Base-by-base conservation (phyloP, 2,888 invertebrate genomes). In the Branchellion lobata region DNA sequence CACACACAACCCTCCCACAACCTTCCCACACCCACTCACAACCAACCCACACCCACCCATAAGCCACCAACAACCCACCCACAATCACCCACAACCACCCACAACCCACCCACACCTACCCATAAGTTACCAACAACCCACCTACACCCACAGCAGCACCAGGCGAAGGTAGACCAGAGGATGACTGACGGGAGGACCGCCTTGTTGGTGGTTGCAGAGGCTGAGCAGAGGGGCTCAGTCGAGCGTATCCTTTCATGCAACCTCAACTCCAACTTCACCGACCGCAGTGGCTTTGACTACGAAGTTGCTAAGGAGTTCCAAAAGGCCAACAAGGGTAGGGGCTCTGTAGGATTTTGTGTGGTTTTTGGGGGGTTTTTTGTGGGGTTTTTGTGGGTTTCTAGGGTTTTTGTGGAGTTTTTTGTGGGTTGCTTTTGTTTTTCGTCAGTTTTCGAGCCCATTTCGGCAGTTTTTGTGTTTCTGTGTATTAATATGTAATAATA, bases 111-210 rank as follows among this genome's bases (percentile, higher is more conserved):
- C n/a, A n/a, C n/a, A n/a, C n/a, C n/a, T n/a, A n/a, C n/a, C n/a
- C n/a, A n/a, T n/a, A n/a, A n/a, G n/a, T n/a, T n/a, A n/a, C n/a
- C n/a, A n/a, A n/a, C n/a, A n/a, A n/a, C n/a, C n/a, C n/a, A n/a
- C n/a, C n/a, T n/a, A n/a, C n/a, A n/a, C n/a, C 24, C 27, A 40
- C 65, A 11, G n/a, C 80, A 83, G 82, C 80, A 78, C 76, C 80
- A 80, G 8, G 83, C 83, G 1, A 82, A 83, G 75, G 81, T 83
- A 1, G 83, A 83, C 77, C 76, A 78, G 53, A 78, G 69, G 8
- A 69, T 81, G 81, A 31, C 78, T 0, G 81, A 83, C 51, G 82
- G 82, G 18, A 68, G 79, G 11, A 81, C 80, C 0, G 65, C 82
- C 1, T 68, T 83, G 69, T 18, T 83, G 27, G 75, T 78, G 31